Evolutionary conservation across 2,888 invertebrate species (phyloP).

Genomic region (Macaria notata): DNA sequence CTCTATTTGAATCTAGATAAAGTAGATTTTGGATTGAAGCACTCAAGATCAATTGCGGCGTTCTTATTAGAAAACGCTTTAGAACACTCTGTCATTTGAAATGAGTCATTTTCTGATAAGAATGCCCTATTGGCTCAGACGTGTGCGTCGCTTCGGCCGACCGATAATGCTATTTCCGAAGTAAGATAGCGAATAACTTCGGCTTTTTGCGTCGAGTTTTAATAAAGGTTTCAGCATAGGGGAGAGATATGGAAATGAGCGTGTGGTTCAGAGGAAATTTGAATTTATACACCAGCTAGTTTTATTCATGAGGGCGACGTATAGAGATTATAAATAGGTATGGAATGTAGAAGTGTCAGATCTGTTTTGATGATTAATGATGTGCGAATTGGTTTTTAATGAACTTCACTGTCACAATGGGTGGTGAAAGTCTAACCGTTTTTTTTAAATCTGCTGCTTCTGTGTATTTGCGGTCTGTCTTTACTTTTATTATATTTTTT

Average conservation of each 20-base stretch:
- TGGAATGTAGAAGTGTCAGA: constrained; percentile 49
- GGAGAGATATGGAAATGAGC: constrained; percentile 81
- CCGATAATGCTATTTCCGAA: constrained; percentile 81
- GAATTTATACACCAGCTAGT: constrained; percentile 81
- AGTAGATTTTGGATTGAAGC: constrained; percentile 40
- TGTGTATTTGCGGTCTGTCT: too few relatives aligned
- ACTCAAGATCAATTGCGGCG: constrained; percentile 44
- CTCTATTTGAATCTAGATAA: constrained; percentile 30
- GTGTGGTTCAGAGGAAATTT: constrained; percentile 81
- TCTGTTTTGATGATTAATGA: constrained; percentile 43
- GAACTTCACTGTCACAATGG: constrained; percentile 8
- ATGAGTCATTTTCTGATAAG: constrained; percentile 89
- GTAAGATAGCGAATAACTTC: constrained; percentile 75
- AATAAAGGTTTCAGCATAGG: constrained; percentile 68
- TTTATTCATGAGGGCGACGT: constrained; percentile 70
- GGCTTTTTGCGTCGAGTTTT: constrained; percentile 78
- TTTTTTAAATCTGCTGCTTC: too few relatives aligned
- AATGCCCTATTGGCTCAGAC: constrained; percentile 83
- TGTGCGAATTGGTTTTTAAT: constrained; percentile 28
- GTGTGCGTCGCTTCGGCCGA: constrained; percentile 65
- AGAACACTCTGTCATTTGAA: constrained; percentile 85
- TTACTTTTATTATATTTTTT: too few relatives aligned
- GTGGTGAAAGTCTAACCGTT: too few relatives aligned
- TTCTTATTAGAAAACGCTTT: constrained; percentile 64
- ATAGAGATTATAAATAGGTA: constrained; percentile 49